A percentile compares a stretch with the other conserved stretches of the same genome.
Evolutionary conservation across 2,113 vertebrate genomes (phyloP).

Genomic region (Oreochromis spilurus): DNA sequence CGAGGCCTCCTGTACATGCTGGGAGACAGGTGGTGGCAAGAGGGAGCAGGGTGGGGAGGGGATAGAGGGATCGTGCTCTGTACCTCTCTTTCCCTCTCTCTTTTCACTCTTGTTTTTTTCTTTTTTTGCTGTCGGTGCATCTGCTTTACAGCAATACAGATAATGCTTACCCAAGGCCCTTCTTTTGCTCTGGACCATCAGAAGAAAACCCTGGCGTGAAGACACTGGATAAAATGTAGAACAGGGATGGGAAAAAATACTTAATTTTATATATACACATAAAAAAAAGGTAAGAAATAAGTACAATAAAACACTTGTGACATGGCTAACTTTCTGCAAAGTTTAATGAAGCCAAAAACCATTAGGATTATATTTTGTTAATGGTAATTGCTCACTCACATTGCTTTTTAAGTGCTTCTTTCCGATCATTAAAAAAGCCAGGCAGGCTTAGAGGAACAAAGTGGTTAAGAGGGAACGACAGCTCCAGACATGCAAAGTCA

Average conservation of each 20-base stretch:
- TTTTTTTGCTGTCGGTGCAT: conserved; percentile 38
- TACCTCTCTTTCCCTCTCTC: conserved; percentile 1
- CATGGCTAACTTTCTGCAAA: conserved; percentile 7
- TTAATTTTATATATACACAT: background rate
- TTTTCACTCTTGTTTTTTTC: background rate
- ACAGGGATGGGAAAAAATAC: background rate
- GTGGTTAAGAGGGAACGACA: conserved; percentile 15
- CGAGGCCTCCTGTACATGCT: background rate
- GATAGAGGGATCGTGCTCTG: background rate
- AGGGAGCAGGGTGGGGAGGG: background rate
- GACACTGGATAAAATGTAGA: background rate
- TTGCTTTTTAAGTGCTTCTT: conserved; percentile 56
- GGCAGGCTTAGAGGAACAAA: conserved; percentile 24
- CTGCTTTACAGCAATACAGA: conserved; percentile 50
- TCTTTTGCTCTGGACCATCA: background rate
- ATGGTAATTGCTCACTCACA: conserved; percentile 44
- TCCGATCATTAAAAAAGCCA: conserved; percentile 50
- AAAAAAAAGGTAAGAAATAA: background rate
- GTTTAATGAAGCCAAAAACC: conserved; percentile 48
- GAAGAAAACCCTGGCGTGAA: background rate
- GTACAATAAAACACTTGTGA: conserved; percentile 10
- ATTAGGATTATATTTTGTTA: conserved; percentile 49
- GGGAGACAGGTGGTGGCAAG: conserved; percentile 20
- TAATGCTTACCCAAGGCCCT: conserved; percentile 49
- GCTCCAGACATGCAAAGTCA: conserved; percentile 5